A percentile compares a stretch with the other conserved stretches of the same genome.
These are phyloP conservation scores for Thyatira batis DNA, from an alignment of 2,888 invertebrate species.

Conservation along the genomic window DNA sequence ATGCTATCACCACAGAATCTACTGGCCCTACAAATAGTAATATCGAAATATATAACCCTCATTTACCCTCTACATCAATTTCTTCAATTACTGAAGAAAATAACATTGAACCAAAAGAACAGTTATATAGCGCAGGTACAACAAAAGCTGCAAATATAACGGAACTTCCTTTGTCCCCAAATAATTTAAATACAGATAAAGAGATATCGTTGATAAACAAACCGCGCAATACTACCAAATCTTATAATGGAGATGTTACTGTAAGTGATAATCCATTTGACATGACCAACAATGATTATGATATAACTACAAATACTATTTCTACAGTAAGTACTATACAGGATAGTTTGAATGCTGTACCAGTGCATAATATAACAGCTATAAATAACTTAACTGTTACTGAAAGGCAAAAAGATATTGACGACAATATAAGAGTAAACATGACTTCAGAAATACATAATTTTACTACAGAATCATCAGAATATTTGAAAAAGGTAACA, in stretches of 20 bases:
- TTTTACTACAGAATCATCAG: too few species aligned
- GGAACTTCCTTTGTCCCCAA: neutral
- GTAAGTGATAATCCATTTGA: neutral
- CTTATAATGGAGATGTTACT: neutral
- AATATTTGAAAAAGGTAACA: too few species aligned
- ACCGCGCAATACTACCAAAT: neutral
- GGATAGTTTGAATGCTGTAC: too few species aligned
- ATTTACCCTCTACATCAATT: neutral
- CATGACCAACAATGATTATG: neutral
- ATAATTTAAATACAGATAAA: neutral
- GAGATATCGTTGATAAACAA: neutral
- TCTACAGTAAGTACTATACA: neutral
- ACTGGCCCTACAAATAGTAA: neutral
- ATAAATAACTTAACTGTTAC: neutral
- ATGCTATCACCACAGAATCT: neutral
- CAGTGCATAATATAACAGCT: neutral
- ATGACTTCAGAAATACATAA: neutral
- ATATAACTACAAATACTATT: neutral
- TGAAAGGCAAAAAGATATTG: neutral
- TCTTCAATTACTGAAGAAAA: neutral
- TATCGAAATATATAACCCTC: neutral
- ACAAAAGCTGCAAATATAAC: neutral
- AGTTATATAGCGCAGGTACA: neutral
- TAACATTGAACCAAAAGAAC: neutral
- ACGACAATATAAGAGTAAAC: neutral